phyloP scores from a whole-genome alignment of 2,797 vertebrate genomes.

The Gobionotothen gibberifrons region DNA sequence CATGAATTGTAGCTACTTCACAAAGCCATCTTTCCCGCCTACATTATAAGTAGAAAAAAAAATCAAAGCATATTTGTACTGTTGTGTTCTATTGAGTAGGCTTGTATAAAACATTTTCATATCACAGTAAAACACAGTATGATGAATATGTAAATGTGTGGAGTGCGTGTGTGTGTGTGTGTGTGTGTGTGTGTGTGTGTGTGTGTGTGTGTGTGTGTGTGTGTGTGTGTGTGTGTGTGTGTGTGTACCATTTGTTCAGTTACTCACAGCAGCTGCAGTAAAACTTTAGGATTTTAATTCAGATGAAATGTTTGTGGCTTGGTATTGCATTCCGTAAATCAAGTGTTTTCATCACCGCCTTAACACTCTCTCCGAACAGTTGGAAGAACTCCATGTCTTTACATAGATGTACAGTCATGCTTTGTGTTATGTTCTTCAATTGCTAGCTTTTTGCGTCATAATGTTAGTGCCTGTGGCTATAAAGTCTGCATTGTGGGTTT shows the following conservation, averaged over 20 bases:
- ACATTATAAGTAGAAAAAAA: slow-evolving; percentile 1
- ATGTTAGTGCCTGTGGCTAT: slow-evolving; percentile 15
- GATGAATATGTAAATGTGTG: not conserved
- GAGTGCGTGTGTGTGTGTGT: not conserved
- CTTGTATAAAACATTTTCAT: not conserved
- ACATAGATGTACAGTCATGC: slow-evolving; percentile 39
- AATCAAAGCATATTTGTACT: not conserved
- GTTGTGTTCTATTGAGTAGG: not conserved
- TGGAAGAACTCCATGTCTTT: slow-evolving; percentile 29
- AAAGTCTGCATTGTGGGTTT: not conserved
- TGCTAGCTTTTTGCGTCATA: slow-evolving; percentile 1
- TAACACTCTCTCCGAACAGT: slow-evolving; percentile 23
- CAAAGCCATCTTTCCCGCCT: too few species aligned
- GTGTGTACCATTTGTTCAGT: slow-evolving; percentile 8
- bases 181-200: slow-evolving; percentile 8
- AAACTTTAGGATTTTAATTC: slow-evolving; percentile 55
- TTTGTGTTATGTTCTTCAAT: slow-evolving; percentile 33
- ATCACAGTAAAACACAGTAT: not conserved
- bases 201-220: slow-evolving; percentile 2
- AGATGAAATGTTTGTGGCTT: slow-evolving; percentile 53
- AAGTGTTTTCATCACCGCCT: slow-evolving; percentile 49
- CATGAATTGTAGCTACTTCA: not conserved
- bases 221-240: not conserved
- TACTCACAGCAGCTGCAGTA: slow-evolving; percentile 37
- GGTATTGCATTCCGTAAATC: slow-evolving; percentile 44